These are phyloP conservation scores for Aspiorhynchus laticeps DNA, from an alignment of 2,113 vertebrate species.

Conservation along the genomic window DNA sequence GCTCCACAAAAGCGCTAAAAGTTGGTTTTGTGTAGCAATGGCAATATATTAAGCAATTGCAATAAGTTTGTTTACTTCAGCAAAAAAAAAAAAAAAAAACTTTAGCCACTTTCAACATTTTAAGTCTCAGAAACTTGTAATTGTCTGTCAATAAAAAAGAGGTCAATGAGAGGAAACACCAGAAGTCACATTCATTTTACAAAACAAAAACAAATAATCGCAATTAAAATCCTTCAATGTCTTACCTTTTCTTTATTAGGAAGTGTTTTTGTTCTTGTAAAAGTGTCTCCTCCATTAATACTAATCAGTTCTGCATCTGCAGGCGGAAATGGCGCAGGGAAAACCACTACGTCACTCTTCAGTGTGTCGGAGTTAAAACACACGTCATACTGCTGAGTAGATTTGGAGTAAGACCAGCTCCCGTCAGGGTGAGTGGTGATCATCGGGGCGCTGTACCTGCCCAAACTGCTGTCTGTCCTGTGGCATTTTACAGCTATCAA, in stretches of 20 bases:
- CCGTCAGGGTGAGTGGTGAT: constrained; percentile 62
- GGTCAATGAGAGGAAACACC: background rate
- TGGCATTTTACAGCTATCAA: constrained; percentile 63
- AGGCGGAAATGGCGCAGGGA: constrained; percentile 57
- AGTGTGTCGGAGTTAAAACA: constrained; percentile 69
- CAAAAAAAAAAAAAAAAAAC: background rate
- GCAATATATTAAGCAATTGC: background rate
- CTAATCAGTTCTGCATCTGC: constrained; percentile 62
- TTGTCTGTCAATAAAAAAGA: background rate
- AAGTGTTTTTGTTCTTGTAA: constrained; percentile 63
- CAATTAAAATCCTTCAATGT: background rate
- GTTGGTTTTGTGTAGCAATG: too few relatives aligned
- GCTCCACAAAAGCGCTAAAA: background rate
- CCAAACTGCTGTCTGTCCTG: constrained; percentile 52
- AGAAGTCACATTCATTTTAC: too few relatives aligned
- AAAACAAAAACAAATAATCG: background rate
- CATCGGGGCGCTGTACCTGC: constrained; percentile 51
- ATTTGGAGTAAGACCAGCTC: constrained; percentile 68
- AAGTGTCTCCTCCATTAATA: constrained; percentile 61
- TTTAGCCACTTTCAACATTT: background rate
- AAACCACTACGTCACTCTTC: constrained; percentile 70
- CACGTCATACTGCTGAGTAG: constrained; percentile 70
- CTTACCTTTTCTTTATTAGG: constrained; percentile 49
- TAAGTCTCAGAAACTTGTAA: background rate
- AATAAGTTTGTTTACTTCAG: background rate